A percentile compares a stretch with the other conserved stretches of the same genome.
phyloP scores from a whole-genome alignment of 2,888 invertebrate species.

The Watsonalla cultraria region DNA sequence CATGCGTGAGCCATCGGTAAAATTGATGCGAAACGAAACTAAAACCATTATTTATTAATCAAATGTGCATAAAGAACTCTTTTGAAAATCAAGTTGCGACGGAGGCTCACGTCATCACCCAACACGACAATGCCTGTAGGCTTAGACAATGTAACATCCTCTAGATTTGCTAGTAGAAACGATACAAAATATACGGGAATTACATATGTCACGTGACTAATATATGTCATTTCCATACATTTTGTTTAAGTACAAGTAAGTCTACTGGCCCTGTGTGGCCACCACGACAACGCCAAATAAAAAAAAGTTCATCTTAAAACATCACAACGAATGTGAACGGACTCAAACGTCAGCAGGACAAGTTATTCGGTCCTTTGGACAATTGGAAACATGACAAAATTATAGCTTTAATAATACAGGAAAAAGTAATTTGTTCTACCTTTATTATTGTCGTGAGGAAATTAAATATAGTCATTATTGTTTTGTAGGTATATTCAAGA shows the following conservation, averaged over 20 bases:
- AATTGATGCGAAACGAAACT: neutral
- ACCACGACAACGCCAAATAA: constrained; percentile 23
- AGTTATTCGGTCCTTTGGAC: constrained; percentile 21
- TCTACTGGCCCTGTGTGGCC: constrained; percentile 51
- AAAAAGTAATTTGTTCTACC: constrained; percentile 48
- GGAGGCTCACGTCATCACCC: too few species aligned
- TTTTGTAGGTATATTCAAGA: neutral
- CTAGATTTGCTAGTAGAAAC: too few species aligned
- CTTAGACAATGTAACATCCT: too few species aligned
- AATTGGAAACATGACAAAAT: constrained; percentile 44
- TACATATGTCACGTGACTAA: too few species aligned
- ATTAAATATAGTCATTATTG: constrained; percentile 43
- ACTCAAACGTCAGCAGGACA: constrained; percentile 18
- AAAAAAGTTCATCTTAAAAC: constrained; percentile 19
- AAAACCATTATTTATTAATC: neutral
- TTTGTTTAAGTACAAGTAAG: too few species aligned
- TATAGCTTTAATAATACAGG: constrained; percentile 43
- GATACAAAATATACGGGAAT: too few species aligned
- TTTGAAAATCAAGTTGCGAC: too few species aligned
- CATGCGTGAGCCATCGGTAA: neutral
- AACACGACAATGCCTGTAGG: too few species aligned
- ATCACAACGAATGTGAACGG: neutral
- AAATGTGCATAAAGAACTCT: too few species aligned
- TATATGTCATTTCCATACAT: too few species aligned
- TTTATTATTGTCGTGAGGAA: constrained; percentile 33